Evolutionary conservation across 2,888 invertebrate genomes (phyloP).

Genomic region (Noctua comes): DNA sequence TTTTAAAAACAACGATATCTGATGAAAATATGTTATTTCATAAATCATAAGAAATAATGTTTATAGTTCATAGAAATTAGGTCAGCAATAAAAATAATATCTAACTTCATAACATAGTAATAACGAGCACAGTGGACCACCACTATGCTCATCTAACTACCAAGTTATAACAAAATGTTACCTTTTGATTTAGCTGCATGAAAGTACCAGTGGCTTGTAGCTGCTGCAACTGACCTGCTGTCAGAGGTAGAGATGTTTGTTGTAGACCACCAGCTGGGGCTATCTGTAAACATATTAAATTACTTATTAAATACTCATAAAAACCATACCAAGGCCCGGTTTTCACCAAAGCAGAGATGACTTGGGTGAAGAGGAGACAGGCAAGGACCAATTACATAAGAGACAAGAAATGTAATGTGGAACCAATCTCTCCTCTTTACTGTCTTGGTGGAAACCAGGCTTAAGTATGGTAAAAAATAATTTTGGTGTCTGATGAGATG

Average conservation of each 20-base stretch:
- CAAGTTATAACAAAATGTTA: conserved; percentile 50
- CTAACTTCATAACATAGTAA: neutral
- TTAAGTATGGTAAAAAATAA: neutral
- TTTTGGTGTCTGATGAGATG: neutral
- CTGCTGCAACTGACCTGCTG: conserved; percentile 86
- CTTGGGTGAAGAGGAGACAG: neutral
- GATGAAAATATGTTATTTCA: neutral
- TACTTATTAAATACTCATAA: neutral
- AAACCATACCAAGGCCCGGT: neutral
- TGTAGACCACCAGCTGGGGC: conserved; percentile 84
- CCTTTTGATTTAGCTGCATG: conserved; percentile 89
- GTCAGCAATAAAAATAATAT: conserved; percentile 13
- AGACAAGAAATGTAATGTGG: neutral
- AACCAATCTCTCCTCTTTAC: neutral
- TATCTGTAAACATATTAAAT: conserved; percentile 75
- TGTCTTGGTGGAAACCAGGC: neutral
- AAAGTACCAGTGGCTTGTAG: conserved; percentile 85
- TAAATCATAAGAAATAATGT: conserved; percentile 1
- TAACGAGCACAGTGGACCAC: no score
- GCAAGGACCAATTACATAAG: neutral
- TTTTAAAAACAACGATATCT: neutral
- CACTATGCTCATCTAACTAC: neutral
- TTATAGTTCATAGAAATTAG: neutral
- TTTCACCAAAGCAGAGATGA: neutral
- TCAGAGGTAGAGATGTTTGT: conserved; percentile 83